A percentile compares a stretch with the other conserved stretches of the same genome.
Conservation (phyloP, 1,140 invertebrate genomes). For the Parapsyche elsis region DNA sequence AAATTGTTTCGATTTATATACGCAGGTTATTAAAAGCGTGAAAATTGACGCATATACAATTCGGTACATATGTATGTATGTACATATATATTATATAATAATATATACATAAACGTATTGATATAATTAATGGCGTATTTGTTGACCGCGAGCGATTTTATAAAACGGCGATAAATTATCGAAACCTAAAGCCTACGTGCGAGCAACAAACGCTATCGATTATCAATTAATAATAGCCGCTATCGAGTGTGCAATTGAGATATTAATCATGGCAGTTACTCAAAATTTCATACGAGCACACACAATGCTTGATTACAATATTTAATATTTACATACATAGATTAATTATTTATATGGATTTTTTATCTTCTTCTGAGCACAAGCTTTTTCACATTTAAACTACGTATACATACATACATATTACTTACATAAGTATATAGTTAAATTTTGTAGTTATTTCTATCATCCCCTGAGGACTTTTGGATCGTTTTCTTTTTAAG, state of each 20-base stretch:
- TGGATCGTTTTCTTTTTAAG: too few species aligned
- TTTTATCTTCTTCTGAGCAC: too few species aligned
- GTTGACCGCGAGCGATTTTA: slow-evolving; percentile 29
- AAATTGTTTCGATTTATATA: too few species aligned
- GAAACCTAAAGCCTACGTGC: slow-evolving; percentile 23
- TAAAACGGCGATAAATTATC: slow-evolving; percentile 44
- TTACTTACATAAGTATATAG: not conserved
- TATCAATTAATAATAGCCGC: slow-evolving; percentile 30
- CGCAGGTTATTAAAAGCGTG: too few species aligned
- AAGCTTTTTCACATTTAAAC: too few species aligned
- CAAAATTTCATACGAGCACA: not conserved
- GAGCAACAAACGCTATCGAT: slow-evolving; percentile 25
- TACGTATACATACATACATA: too few species aligned
- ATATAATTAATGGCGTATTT: slow-evolving; percentile 24
- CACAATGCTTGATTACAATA: not conserved
- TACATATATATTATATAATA: not conserved
- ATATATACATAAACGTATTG: not conserved
- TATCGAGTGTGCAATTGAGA: slow-evolving; percentile 20
- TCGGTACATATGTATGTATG: not conserved
- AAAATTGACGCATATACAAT: not conserved
- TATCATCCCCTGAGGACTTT: too few species aligned
- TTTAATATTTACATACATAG: too few species aligned
- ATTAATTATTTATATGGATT: too few species aligned
- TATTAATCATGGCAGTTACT: slow-evolving; percentile 23
- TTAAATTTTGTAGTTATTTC: too few species aligned